Evolutionary conservation across 2,797 vertebrate species (phyloP).

Genomic region (Alfaro cultratus): DNA sequence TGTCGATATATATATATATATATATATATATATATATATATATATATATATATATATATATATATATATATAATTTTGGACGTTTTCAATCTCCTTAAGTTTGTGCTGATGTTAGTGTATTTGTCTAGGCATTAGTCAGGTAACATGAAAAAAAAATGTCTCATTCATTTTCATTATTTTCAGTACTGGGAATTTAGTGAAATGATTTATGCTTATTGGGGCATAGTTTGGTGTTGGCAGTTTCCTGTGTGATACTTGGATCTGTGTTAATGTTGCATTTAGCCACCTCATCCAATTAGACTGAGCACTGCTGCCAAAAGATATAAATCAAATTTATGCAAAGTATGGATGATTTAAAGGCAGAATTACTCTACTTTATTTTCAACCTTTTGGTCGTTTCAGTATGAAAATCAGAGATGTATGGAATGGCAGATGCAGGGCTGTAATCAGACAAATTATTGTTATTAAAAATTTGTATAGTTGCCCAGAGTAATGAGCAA

Average conservation of each 20-base stretch:
- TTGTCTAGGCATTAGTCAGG: background rate
- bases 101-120: background rate
- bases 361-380: background rate
- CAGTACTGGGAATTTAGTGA: background rate
- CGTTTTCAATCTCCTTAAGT: background rate
- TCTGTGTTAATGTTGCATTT: background rate
- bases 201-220: background rate
- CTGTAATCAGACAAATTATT: slow-evolving; percentile 30
- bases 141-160: background rate
- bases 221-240: background rate
- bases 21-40: too few species aligned
- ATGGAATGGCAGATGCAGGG: slow-evolving; percentile 5
- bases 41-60: too few species aligned
- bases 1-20: too few species aligned
- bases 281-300: background rate
- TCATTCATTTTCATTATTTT: background rate
- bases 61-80: background rate
- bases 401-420: slow-evolving; percentile 3
- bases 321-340: background rate
- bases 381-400: background rate
- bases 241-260: background rate
- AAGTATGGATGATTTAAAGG: background rate
- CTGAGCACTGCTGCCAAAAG: background rate
- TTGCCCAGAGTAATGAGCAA: slow-evolving; percentile 42
- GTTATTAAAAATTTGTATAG: slow-evolving; percentile 39